Conservation (phyloP, 2,113 vertebrate species). For the Phalacrocorax pelagicus region DNA sequence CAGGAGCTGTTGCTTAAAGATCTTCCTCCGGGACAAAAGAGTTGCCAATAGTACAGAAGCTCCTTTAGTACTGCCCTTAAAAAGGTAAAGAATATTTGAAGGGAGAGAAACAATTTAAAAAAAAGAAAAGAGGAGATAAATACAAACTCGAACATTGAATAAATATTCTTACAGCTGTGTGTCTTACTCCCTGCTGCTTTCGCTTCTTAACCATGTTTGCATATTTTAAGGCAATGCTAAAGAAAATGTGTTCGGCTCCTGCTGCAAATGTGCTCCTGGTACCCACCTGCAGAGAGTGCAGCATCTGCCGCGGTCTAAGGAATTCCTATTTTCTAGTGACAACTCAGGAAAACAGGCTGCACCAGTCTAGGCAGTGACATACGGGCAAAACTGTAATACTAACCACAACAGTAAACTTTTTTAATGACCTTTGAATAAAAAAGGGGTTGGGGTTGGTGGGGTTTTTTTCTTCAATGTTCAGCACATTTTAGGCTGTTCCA, state of each 20-base stretch:
- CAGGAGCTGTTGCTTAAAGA: conserved; percentile 48
- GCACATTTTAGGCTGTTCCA: conserved; percentile 67
- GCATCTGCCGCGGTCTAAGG: background rate
- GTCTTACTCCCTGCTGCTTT: background rate
- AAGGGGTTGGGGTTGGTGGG: background rate
- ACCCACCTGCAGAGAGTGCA: background rate
- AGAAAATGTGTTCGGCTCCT: background rate
- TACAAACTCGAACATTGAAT: background rate
- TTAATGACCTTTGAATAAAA: conserved; percentile 61
- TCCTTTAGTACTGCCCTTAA: conserved; percentile 33
- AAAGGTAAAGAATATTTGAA: background rate
- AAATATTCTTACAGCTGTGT: background rate
- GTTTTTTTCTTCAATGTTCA: conserved; percentile 28
- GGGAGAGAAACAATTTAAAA: background rate
- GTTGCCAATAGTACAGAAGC: conserved; percentile 31
- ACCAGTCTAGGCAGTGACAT: background rate
- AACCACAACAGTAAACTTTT: conserved; percentile 35
- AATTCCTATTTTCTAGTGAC: conserved; percentile 17
- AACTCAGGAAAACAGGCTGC: conserved; percentile 60
- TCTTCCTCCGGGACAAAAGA: conserved; percentile 31
- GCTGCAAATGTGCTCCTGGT: fast-evolving
- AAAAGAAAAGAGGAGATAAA: background rate
- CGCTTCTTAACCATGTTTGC: background rate
- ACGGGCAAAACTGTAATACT: background rate
- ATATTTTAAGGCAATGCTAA: background rate